phyloP scores from a whole-genome alignment of 2,797 vertebrate species.

The Cirrhinus mrigala region DNA sequence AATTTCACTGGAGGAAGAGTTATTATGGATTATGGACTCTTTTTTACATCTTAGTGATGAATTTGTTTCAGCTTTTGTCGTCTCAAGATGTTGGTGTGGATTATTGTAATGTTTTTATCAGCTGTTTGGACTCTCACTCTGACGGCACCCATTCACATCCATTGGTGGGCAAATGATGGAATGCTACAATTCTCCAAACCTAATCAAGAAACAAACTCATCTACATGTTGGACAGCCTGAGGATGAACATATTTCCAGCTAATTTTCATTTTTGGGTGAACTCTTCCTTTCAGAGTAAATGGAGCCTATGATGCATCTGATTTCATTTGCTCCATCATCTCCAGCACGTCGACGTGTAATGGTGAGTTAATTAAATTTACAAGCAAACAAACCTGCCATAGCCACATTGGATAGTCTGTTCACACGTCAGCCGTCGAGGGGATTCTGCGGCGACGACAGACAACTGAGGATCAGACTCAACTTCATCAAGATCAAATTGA shows the following conservation, averaged over 20 bases:
- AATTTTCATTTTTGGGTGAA: neutral
- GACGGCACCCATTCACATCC: neutral
- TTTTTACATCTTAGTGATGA: neutral
- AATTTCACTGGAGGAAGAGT: neutral
- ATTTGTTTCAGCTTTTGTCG: neutral
- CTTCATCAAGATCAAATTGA: slow-evolving; percentile 41
- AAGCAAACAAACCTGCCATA: slow-evolving; percentile 3
- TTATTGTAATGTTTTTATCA: neutral
- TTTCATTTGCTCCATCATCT: neutral
- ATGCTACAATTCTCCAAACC: neutral
- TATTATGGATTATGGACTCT: too few species aligned
- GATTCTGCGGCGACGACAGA: slow-evolving; percentile 14
- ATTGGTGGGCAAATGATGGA: neutral
- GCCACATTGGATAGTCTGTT: neutral
- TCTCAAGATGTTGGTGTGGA: neutral
- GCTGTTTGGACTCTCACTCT: neutral
- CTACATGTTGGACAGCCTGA: neutral
- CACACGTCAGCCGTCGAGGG: neutral
- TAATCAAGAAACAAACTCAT: neutral
- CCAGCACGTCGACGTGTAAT: neutral
- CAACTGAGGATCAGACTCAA: slow-evolving; percentile 1
- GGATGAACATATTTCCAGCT: neutral
- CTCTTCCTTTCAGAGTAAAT: neutral
- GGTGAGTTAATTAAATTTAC: neutral
- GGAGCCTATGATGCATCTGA: neutral